Evolutionary conservation across 1,140 invertebrate genomes (phyloP).

Genomic region (Microplitis mediator): DNA sequence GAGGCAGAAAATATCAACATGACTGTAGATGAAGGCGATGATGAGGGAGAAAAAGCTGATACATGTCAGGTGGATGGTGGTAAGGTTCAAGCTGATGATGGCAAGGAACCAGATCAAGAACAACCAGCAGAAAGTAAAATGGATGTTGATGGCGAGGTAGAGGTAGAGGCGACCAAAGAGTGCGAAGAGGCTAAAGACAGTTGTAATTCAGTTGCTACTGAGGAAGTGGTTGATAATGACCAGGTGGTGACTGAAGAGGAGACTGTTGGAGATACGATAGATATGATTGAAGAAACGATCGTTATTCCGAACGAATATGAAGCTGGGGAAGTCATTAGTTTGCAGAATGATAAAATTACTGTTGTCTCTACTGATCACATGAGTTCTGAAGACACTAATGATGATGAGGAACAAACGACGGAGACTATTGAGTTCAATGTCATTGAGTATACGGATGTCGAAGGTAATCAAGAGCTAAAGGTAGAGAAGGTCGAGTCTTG

Average conservation of each 20-base stretch:
- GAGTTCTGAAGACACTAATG: not conserved
- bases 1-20: too few relatives aligned
- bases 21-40: too few relatives aligned
- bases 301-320: conserved; percentile 19
- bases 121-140: too few relatives aligned
- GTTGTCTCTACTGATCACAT: conserved; percentile 3
- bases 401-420: conserved; percentile 5
- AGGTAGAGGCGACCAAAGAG: too few relatives aligned
- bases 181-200: not conserved
- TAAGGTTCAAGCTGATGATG: too few relatives aligned
- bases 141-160: too few relatives aligned
- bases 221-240: not conserved
- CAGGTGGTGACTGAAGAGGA: not conserved
- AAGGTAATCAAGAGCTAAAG: not conserved
- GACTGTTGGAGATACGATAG: conserved; percentile 28
- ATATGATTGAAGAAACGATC: conserved; percentile 39
- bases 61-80: too few relatives aligned
- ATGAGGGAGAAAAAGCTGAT: too few relatives aligned
- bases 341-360: conserved; percentile 22
- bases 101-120: too few relatives aligned
- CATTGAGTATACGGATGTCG: conserved; percentile 30
- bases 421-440: conserved; percentile 31
- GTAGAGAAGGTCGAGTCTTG: conserved; percentile 20
- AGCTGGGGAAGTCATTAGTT: conserved; percentile 4
- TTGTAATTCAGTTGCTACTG: not conserved